These are phyloP conservation scores for Vultur gryphus DNA, from an alignment of 2,797 vertebrate genomes.

Conservation along the genomic window DNA sequence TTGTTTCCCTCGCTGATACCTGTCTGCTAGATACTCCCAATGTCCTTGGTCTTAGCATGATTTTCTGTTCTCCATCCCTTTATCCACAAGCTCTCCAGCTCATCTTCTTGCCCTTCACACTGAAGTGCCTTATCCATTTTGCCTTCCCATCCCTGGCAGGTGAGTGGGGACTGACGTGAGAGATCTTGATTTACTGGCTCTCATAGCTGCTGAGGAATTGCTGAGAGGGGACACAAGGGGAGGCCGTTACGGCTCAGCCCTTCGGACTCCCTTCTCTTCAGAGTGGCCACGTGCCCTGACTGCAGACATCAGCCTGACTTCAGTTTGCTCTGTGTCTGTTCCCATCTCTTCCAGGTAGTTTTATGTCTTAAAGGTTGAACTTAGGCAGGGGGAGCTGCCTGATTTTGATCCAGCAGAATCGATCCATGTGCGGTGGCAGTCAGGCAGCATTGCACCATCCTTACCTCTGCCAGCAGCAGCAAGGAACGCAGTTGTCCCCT, in stretches of 20 bases:
- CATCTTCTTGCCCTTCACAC: neutral
- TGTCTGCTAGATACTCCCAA: neutral
- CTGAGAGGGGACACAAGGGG: neutral
- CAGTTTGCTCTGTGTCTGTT: neutral
- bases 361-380: neutral
- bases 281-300: accelerated
- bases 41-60: neutral
- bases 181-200: neutral
- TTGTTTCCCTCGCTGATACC: neutral
- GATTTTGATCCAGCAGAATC: neutral
- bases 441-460: neutral
- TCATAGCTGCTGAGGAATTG: neutral
- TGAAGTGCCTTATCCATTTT: neutral
- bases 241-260: accelerated
- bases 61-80: neutral
- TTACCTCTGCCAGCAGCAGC: neutral
- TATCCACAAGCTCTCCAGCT: neutral
- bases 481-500: neutral
- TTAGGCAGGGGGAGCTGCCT: neutral
- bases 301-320: neutral
- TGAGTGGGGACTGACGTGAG: neutral
- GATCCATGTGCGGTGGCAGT: accelerated
- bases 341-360: neutral
- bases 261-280: neutral
- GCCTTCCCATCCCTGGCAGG: neutral